Evolutionary conservation across 2,797 vertebrate species (phyloP), one percentile per base, ranked within the genome.

Genomic region (Girardinus metallicus): DNA sequence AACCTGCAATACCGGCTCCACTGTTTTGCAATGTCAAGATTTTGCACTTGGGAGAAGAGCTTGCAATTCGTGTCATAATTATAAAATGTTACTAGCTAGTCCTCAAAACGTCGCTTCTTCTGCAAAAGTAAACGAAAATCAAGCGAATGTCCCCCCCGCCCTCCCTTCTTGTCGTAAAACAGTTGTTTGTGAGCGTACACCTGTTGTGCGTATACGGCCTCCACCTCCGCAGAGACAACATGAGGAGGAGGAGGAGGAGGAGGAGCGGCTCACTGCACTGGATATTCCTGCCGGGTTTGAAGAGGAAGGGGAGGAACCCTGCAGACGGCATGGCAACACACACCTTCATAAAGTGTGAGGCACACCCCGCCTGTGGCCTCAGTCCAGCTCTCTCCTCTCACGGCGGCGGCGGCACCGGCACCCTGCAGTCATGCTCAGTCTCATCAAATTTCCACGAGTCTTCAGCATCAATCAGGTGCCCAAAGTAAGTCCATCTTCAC

Each of bases 391-490:
- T 36, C 39, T 60, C 53, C 75, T 43, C 76, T 41, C 55, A 64
- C 74, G 9, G 26, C 79, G 79, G 62, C 49, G 49, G 49, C 49
- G 49, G 46, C 82, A 57, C 75, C 77, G 60, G 74, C 77, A 78
- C 49, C 86, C 74, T 55, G 66, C 77, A 71, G 57, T 70, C 81
- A 98, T 98, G 97, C 91, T 97, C 84, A 96, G 96, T 91, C 89
- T 97, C 86, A 90, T 96, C 83, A 96, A 93, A 78, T 75, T 97
- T 0, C 98, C 96, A 5, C 95, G 91, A 62, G 95, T 97, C 89
- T 95, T 98, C 89, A 96, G 85, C 83, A 95, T 96, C 80, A 92
- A 98, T 76, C 97, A 99, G 85, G 96, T 99, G 60, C 98, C 98
- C 36, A 95, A 96, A 97, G 98, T 99, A 96, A 93, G 97, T 95